These are phyloP conservation scores for Bombus sibiricus DNA, from an alignment of 1,140 invertebrate genomes.

Conservation along the genomic window DNA sequence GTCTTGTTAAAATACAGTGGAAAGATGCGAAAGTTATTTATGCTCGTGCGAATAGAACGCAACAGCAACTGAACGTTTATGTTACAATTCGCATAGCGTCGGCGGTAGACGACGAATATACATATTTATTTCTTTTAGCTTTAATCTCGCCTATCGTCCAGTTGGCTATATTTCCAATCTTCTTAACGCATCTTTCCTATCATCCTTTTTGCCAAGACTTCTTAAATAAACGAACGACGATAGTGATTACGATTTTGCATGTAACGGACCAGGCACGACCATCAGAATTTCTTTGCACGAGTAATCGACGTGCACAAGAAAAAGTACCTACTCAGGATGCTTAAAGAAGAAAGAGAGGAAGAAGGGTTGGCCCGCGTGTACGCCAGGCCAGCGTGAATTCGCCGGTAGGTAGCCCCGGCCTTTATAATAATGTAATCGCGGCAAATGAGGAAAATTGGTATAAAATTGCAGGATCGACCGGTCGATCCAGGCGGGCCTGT, in stretches of 20 bases:
- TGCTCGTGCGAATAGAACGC: too few relatives aligned
- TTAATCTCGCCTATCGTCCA: too few relatives aligned
- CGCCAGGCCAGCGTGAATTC: conserved; percentile 28
- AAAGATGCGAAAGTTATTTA: too few relatives aligned
- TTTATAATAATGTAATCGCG: conserved; percentile 78
- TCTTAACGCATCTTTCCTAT: background rate
- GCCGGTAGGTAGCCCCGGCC: conserved; percentile 58
- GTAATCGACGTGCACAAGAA: background rate
- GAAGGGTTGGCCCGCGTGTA: background rate
- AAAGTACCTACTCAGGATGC: background rate
- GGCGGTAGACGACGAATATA: too few relatives aligned
- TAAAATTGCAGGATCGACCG: conserved; percentile 80
- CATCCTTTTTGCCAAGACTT: background rate
- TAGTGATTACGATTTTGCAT: background rate
- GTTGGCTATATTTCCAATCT: too few relatives aligned
- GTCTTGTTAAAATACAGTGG: too few relatives aligned
- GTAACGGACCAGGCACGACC: background rate
- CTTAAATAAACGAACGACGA: background rate
- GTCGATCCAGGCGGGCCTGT: conserved; percentile 68
- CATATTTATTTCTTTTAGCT: too few relatives aligned
- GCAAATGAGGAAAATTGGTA: conserved; percentile 82
- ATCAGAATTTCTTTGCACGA: background rate
- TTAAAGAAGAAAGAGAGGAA: too few relatives aligned
- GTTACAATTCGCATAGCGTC: too few relatives aligned
- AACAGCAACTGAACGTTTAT: too few relatives aligned